A percentile compares a stretch with the other conserved stretches of the same genome.
Evolutionary conservation across 2,888 invertebrate species (phyloP).

Genomic region (Cryptocephalus moraei): DNA sequence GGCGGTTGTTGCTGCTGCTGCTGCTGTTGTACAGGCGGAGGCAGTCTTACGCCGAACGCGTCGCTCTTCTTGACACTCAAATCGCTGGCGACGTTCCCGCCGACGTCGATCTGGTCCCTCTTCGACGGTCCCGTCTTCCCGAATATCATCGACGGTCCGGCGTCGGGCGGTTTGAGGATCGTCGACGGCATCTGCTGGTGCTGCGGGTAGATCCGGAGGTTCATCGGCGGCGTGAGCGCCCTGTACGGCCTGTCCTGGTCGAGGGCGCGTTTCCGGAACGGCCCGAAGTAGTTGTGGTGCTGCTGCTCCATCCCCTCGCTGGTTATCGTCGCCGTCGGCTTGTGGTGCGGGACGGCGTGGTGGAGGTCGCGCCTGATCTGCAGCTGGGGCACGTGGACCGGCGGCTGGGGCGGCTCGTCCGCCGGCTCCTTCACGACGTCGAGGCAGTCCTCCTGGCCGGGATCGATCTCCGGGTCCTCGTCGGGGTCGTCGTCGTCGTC

Average conservation of each 20-base stretch:
- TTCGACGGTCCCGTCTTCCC: slow-evolving; percentile 6
- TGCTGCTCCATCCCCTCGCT: slow-evolving; percentile 39
- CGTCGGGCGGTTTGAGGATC: slow-evolving; percentile 35
- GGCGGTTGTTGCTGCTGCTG: slow-evolving; percentile 32
- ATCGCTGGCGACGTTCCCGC: slow-evolving; percentile 32
- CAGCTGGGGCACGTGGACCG: slow-evolving; percentile 36
- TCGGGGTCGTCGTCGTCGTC: slow-evolving; percentile 30
- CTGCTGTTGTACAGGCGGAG: slow-evolving; percentile 32
- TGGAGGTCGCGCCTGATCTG: slow-evolving; percentile 72
- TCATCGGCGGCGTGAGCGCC: slow-evolving; percentile 28
- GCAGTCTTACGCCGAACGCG: slow-evolving; percentile 7
- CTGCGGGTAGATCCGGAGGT: slow-evolving; percentile 24
- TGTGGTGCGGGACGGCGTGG: slow-evolving; percentile 32
- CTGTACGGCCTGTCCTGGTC: slow-evolving; percentile 41
- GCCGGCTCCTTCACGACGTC: slow-evolving; percentile 21
- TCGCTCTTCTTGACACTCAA: slow-evolving; percentile 36
- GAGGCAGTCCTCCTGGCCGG: slow-evolving; percentile 34
- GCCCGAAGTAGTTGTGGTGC: slow-evolving; percentile 37
- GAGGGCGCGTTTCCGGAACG: slow-evolving; percentile 48
- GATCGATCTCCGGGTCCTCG: slow-evolving; percentile 35
- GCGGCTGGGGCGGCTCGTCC: slow-evolving; percentile 50
- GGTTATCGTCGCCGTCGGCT: slow-evolving; percentile 32
- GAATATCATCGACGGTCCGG: slow-evolving; percentile 10
- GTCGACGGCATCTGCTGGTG: slow-evolving; percentile 22
- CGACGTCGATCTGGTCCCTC: slow-evolving; percentile 10